These are phyloP conservation scores for Phalacrocorax pelagicus DNA, from an alignment of 2,113 vertebrate genomes.

Conservation along the genomic window DNA sequence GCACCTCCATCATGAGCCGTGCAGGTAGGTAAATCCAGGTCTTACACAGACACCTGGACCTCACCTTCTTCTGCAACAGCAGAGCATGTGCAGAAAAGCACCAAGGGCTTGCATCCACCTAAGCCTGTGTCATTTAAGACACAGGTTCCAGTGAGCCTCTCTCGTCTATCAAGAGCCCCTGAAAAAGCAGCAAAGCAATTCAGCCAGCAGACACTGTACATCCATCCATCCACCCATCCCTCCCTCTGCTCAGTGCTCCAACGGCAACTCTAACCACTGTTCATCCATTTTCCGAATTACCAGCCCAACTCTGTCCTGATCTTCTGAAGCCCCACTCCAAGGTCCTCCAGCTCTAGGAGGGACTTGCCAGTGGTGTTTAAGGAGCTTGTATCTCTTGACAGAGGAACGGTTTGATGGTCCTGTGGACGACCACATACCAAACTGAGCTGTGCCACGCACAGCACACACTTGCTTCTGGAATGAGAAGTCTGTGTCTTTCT, in stretches of 20 bases:
- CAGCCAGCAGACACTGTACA: background rate
- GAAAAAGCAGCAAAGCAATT: background rate
- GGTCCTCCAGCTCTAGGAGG: background rate
- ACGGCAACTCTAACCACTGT: background rate
- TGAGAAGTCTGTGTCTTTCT: background rate
- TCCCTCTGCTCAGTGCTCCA: background rate
- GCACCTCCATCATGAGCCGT: rapidly evolving
- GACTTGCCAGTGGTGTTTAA: background rate
- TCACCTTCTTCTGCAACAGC: background rate
- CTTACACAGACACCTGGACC: background rate
- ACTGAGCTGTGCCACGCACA: background rate
- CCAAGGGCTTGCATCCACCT: background rate
- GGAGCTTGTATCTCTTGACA: background rate
- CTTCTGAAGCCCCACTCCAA: background rate
- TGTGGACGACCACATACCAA: background rate
- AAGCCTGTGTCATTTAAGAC: background rate
- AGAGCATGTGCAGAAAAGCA: background rate
- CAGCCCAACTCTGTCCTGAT: background rate
- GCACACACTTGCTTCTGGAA: background rate
- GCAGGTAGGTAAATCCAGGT: background rate
- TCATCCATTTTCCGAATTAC: background rate
- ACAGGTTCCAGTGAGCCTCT: background rate
- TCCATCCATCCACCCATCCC: background rate
- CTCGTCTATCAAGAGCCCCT: background rate
- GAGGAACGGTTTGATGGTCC: background rate